Base-by-base conservation (phyloP, 2,797 vertebrate genomes). In the Strix occidentalis region DNA sequence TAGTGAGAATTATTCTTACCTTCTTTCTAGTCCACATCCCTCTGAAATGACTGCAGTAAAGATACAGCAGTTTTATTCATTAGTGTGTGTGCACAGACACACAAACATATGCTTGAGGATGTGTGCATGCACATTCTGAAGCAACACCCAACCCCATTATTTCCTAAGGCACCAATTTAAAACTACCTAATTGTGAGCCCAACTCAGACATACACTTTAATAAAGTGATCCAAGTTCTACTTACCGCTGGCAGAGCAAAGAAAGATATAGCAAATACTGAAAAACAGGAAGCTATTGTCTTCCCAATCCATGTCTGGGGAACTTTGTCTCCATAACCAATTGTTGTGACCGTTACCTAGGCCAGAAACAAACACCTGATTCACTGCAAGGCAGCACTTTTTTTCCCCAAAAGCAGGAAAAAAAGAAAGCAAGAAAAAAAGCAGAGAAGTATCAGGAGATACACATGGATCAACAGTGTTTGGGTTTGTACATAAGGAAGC, bases 271-370 rank as follows among this genome's bases (percentile, higher is more conserved):
- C 99, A 84, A 99, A 99, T 45, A 99, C 99, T 28, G 98, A 99
- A 97, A 99, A 99, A 95, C 99, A 99, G 89, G 99, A 99, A 65
- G 99, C 99, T n/a, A 99, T 98, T 92, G 98, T 98, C 95, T 99
- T 99, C 74, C 99, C 99, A 35, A 99, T 98, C 99, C 99, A 99
- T 0, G 99, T 99, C 96, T 99, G 99, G 85, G 99, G 99, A 89
- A 99, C 99, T 97, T 99, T 99, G 97, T 99, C 99, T 91, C 99
- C 99, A 16, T 99, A 99, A 68, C 98, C 98, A 39, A 99, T 99
- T 4, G 99, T 99, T 14, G 99, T 99, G 82, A 99, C 99, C 0
- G 99, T 99, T 66, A 99, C 99, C 99, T 99, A 83, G 13, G 58
- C 43, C 92, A 97, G 46, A 88, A 85, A 84, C 37, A 93, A 91